phyloP scores from a whole-genome alignment of 2,888 invertebrate species.

The Apodemia duryi region DNA sequence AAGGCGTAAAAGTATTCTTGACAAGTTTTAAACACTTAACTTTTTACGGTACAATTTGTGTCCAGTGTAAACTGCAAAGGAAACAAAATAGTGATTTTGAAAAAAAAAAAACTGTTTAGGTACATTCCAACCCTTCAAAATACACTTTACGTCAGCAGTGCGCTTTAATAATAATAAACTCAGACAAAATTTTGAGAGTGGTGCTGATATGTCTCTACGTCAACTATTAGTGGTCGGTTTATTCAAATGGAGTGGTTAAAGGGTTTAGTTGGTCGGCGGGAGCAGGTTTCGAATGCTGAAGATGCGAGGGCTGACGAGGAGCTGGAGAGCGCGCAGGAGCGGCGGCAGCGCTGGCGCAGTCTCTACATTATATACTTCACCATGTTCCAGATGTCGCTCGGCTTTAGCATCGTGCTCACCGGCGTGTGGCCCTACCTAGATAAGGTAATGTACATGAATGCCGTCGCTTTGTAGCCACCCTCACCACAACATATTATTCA shows the following conservation, averaged over 20 bases:
- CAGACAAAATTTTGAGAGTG: not conserved
- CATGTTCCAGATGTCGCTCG: constrained; percentile 93
- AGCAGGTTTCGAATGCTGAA: constrained; percentile 22
- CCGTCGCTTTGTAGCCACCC: not conserved
- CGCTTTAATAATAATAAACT: not conserved
- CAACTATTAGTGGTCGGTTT: not conserved
- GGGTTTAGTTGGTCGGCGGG: constrained; percentile 37
- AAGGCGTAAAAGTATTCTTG: not conserved
- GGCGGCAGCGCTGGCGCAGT: constrained; percentile 86
- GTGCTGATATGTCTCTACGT: not conserved
- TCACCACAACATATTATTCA: no score
- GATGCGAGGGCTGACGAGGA: constrained; percentile 30
- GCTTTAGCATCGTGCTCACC: constrained; percentile 92
- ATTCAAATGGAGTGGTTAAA: constrained; percentile 53
- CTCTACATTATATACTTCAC: constrained; percentile 91
- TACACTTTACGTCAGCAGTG: not conserved
- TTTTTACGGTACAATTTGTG: not conserved
- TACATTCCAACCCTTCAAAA: not conserved
- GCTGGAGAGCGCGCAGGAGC: constrained; percentile 84
- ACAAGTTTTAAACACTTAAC: not conserved
- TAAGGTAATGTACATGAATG: constrained; percentile 79
- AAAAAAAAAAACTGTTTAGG: not conserved
- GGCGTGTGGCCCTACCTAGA: constrained; percentile 94
- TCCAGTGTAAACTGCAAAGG: not conserved
- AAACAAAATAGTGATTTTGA: not conserved